Conservation (phyloP, 1,140 invertebrate species). For the Nephila pilipes region DNA sequence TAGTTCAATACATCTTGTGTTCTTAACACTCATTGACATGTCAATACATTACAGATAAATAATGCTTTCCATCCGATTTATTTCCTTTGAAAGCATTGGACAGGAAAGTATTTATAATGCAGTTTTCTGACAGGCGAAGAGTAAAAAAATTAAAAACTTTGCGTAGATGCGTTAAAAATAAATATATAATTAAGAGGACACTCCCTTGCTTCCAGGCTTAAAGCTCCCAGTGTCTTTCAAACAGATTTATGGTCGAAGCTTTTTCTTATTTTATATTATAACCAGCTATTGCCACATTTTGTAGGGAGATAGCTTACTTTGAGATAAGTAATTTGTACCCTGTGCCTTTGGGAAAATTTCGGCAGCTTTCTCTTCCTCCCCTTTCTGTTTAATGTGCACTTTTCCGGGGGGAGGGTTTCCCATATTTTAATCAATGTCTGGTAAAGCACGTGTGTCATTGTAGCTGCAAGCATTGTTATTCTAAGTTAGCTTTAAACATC, state of each 20-base stretch:
- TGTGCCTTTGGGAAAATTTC: constrained; percentile 27
- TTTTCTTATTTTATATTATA: constrained; percentile 39
- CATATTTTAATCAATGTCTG: constrained; percentile 42
- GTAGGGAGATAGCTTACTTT: constrained; percentile 38
- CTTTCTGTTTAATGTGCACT: background rate
- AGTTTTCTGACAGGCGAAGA: background rate
- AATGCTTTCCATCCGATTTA: background rate
- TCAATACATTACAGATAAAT: constrained; percentile 13
- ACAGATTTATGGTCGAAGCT: constrained; percentile 10
- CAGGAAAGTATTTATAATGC: constrained; percentile 18
- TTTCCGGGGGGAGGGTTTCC: background rate
- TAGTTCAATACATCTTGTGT: background rate
- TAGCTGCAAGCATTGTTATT: constrained; percentile 29
- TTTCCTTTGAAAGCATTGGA: background rate
- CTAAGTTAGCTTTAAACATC: constrained; percentile 17
- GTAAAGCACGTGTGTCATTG: constrained; percentile 25
- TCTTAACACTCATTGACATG: background rate
- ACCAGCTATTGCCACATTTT: background rate
- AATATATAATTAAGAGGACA: constrained; percentile 27
- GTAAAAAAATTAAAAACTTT: constrained; percentile 24
- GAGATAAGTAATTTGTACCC: constrained; percentile 45
- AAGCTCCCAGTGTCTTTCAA: background rate
- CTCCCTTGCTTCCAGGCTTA: background rate
- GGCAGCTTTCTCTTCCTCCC: background rate
- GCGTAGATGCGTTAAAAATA: constrained; percentile 24